Percentiles rank a stretch among this genome's conserved stretches.
These are phyloP conservation scores for Montipora capitata DNA, from an alignment of 92 coral and sea anemone species.

Conservation along the genomic window DNA sequence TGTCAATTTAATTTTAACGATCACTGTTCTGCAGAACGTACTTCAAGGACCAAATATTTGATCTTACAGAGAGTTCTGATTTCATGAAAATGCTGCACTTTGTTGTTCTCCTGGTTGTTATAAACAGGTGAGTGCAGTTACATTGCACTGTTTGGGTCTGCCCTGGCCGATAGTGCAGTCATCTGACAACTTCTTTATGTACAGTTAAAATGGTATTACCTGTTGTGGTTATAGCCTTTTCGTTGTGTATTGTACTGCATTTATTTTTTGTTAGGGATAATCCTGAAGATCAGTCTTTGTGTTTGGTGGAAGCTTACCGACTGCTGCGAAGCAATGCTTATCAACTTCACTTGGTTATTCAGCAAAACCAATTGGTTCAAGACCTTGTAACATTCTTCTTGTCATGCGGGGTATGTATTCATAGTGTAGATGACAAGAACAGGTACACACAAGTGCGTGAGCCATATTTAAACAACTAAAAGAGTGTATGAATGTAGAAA, in stretches of 20 bases:
- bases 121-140: slow-evolving; percentile 69
- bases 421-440: no score
- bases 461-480: no score
- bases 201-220: not conserved
- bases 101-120: slow-evolving; percentile 74
- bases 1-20: no score
- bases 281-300: slow-evolving; percentile 30
- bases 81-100: slow-evolving; percentile 80
- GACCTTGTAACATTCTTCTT: slow-evolving; percentile 67
- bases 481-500: no score
- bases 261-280: slow-evolving; percentile 41
- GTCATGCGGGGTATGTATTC: slow-evolving; percentile 58
- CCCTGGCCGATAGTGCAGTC: no score
- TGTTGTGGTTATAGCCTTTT: no score
- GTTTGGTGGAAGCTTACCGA: slow-evolving; percentile 78
- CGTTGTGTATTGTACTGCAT: not conserved
- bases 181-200: not conserved
- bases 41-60: slow-evolving; percentile 58
- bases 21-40: slow-evolving; percentile 31
- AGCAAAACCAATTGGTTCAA: slow-evolving; percentile 73
- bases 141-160: not conserved
- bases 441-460: no score
- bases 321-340: slow-evolving; percentile 80
- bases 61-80: slow-evolving; percentile 61
- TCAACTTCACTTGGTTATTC: slow-evolving; percentile 74